Conservation (phyloP, 2,113 vertebrate genomes). For the Rhinopomastus cyanomelas region DNA sequence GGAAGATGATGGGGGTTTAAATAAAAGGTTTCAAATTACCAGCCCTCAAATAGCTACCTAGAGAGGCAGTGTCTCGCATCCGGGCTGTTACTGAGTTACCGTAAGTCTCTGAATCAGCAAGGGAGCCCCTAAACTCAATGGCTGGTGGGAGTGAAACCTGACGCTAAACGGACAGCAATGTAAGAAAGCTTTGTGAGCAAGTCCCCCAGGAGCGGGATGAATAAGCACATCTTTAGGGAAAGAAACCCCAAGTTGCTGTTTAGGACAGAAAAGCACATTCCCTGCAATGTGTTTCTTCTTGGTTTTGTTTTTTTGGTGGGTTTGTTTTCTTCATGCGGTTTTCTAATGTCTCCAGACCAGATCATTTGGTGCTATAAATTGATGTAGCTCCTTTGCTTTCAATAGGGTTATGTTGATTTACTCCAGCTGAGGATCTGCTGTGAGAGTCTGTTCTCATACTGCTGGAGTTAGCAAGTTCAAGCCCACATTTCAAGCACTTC, state of each 20-base stretch:
- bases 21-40: constrained; percentile 54
- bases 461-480: constrained; percentile 25
- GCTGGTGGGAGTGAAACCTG: constrained; percentile 31
- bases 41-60: constrained; percentile 40
- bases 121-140: constrained; percentile 23
- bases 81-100: constrained; percentile 16
- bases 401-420: constrained; percentile 18
- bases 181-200: constrained; percentile 7
- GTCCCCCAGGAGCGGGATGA: not conserved
- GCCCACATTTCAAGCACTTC: constrained; percentile 5
- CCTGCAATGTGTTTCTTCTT: not conserved
- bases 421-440: constrained; percentile 37
- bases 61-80: constrained; percentile 34
- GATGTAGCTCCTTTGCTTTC: not conserved
- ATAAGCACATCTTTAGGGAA: constrained; percentile 4
- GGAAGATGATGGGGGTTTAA: constrained; percentile 47
- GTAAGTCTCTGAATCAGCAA: constrained; percentile 7
- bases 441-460: not conserved
- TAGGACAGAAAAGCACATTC: constrained; percentile 4
- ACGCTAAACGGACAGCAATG: not conserved
- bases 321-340: constrained; percentile 11
- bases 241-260: constrained; percentile 1
- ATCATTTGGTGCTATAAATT: constrained; percentile 6
- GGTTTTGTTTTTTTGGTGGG: not conserved
- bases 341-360: not conserved